A percentile compares a stretch with the other conserved stretches of the same genome.
Conservation (phyloP, 2,797 vertebrate species). For the Eidolon dupreanum region DNA sequence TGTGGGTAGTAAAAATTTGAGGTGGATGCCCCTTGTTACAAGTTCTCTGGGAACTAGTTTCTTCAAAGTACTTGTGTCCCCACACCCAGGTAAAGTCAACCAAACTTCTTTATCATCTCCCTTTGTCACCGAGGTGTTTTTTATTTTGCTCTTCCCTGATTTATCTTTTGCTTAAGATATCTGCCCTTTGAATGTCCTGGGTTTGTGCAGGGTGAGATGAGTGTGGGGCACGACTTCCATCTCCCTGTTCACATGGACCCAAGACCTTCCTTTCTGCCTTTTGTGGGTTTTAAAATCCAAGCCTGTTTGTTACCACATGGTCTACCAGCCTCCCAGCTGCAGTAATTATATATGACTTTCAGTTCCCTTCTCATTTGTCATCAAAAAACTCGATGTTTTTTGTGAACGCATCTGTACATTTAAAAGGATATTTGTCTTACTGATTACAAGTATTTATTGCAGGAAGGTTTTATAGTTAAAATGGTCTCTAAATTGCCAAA, state of each 20-base stretch:
- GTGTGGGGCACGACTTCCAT: neutral
- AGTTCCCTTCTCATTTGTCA: neutral
- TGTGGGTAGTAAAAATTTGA: constrained; percentile 8
- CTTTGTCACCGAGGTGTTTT: neutral
- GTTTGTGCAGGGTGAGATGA: neutral
- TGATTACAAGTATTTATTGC: constrained; percentile 8
- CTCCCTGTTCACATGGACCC: neutral
- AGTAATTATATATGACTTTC: neutral
- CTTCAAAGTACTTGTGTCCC: neutral
- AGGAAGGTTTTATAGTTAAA: constrained; percentile 17
- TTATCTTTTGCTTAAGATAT: neutral
- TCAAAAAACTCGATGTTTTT: neutral
- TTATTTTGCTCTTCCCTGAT: neutral
- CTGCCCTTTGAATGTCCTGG: neutral
- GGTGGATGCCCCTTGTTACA: neutral
- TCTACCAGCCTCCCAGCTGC: neutral
- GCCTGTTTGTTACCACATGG: neutral
- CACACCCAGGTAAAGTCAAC: neutral
- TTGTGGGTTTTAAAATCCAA: neutral
- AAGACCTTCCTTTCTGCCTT: neutral
- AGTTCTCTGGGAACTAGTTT: neutral
- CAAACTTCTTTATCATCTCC: neutral
- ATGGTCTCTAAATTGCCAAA: constrained; percentile 21
- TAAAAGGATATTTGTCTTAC: neutral
- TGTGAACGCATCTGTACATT: neutral